Percentiles rank a stretch among this genome's conserved stretches.
Evolutionary conservation across 23 tunicate species (phyloP).

Genomic region (Corella eumyota): DNA sequence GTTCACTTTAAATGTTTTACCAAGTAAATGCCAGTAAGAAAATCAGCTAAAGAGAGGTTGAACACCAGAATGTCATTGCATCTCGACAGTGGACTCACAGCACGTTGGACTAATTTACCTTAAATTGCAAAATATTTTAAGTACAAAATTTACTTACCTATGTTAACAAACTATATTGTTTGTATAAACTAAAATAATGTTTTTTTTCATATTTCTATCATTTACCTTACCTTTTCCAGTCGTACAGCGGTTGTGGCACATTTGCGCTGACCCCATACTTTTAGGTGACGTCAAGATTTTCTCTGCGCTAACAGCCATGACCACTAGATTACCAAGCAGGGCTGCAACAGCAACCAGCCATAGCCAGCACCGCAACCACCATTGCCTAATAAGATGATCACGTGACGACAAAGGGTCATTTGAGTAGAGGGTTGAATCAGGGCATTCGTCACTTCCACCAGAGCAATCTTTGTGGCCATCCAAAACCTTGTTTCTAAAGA

Average conservation of each 20-base stretch:
- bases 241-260: too few relatives aligned
- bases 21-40: conserved; percentile 45
- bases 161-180: neutral
- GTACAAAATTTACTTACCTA: neutral
- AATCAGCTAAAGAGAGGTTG: conserved; percentile 46
- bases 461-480: conserved; percentile 39
- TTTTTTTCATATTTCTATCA: neutral
- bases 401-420: conserved; percentile 37
- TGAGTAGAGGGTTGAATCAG: conserved; percentile 5
- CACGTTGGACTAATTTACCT: neutral
- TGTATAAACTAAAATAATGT: neutral
- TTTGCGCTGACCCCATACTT: too few relatives aligned
- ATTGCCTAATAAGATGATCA: conserved; percentile 15
- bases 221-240: too few relatives aligned
- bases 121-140: neutral
- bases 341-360: conserved; percentile 25
- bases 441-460: conserved; percentile 71
- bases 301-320: conserved; percentile 6
- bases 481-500: conserved; percentile 22
- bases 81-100: conserved; percentile 19
- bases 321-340: conserved; percentile 23
- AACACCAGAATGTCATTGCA: conserved; percentile 48
- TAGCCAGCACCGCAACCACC: conserved; percentile 12
- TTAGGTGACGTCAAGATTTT: neutral
- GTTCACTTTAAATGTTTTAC: conserved; percentile 6